Base-by-base conservation (phyloP, 2,888 invertebrate genomes). In the Mylabris sibirica region DNA sequence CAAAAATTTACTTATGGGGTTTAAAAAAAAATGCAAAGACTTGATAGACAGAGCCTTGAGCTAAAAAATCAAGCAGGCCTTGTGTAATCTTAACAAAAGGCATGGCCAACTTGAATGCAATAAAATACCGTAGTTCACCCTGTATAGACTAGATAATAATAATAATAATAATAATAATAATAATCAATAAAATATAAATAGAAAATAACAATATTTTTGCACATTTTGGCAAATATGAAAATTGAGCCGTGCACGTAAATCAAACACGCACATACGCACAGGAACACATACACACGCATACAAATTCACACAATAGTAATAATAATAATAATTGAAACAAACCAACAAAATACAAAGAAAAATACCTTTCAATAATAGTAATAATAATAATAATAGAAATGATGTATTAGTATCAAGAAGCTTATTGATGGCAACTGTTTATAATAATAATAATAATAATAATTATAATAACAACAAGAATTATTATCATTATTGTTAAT, bases 131-230 rank as follows among this genome's bases (percentile, higher is more conserved):
- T n/a, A n/a, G n/a, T n/a, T n/a, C n/a, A n/a, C n/a, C n/a, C n/a
- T n/a, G n/a, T 62, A 67, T 64, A 69, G 69, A 69, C 69, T 69
- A 69, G 69, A 69, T 69, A 6, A 49, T 49, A 49, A 49, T 49
- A 6, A 49, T 49, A 49, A 49, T 49, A 44, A 44, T 41, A 41
- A 41, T 41, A 41, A 41, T 49, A 49, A 49, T 49, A 49, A 49
- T 49, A 49, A 49, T 17, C 20, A 49, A 69, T 67, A 69, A 69
- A 67, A 69, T 69, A 60, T 69, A 69, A 69, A 67, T 67, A 69
- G 66, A 67, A 69, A 67, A 67, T 69, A 69, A 69, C 67, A 67
- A 69, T 49, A 12, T 20, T 49, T 8, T 49, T 49, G 49, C 49
- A 20, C 49, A 49, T 49, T 49, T 49, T 49, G 49, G 49, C 49